Evolutionary conservation across 30 jellyfish, hydroid and myxozoan genomes (phyloP).

Genomic region (Pelagia noctiluca): DNA sequence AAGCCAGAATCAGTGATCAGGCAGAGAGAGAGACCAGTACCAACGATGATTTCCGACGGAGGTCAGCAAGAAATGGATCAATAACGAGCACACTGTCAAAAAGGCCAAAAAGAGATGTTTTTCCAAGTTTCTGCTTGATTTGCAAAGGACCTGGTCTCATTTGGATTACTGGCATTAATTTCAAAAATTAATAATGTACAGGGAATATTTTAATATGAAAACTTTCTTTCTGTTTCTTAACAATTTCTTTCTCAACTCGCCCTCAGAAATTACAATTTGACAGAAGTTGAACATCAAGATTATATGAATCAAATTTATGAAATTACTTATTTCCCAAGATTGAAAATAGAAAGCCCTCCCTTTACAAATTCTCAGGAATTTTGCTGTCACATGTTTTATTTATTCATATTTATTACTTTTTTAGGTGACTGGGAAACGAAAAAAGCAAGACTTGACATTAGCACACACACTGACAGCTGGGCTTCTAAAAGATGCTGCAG

Average conservation of each 20-base stretch:
- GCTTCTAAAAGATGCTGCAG: slow-evolving; percentile 39
- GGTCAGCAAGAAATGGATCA: slow-evolving; percentile 38
- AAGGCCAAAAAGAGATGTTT: slow-evolving; percentile 29
- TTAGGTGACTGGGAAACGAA: slow-evolving; percentile 39
- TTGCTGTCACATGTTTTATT: too few species aligned
- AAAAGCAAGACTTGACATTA: neutral
- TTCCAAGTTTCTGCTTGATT: slow-evolving; percentile 30
- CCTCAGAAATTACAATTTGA: too few species aligned
- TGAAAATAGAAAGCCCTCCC: too few species aligned
- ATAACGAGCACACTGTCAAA: neutral
- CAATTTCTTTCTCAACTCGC: too few species aligned
- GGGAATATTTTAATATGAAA: too few species aligned
- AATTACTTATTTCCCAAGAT: too few species aligned
- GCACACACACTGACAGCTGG: slow-evolving; percentile 47
- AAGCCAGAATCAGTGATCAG: slow-evolving; percentile 3
- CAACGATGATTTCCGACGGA: slow-evolving; percentile 1
- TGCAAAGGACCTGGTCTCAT: slow-evolving; percentile 32
- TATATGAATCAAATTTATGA: too few species aligned
- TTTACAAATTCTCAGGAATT: too few species aligned
- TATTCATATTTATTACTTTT: slow-evolving; percentile 11
- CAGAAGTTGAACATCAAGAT: too few species aligned
- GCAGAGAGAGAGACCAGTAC: slow-evolving; percentile 37
- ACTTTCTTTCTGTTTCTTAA: too few species aligned
- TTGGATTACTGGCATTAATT: slow-evolving; percentile 18
- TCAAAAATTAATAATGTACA: too few species aligned